Conservation (phyloP, 2,888 invertebrate genomes). For the Listrodromus nycthemerus region DNA sequence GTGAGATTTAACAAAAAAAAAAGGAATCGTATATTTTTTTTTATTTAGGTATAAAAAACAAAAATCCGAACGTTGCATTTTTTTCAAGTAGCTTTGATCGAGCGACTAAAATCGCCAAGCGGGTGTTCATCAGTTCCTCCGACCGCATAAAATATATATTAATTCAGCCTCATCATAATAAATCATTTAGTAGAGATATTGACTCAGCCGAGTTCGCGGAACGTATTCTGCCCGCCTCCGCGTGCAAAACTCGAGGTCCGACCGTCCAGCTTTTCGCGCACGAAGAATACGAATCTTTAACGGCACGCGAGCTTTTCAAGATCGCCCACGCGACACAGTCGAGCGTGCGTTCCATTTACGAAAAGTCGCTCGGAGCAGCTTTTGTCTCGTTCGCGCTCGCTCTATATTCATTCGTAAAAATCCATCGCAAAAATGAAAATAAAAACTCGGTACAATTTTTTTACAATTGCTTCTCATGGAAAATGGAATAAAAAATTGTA, state of each 20-base stretch:
- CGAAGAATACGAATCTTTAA: constrained; percentile 41
- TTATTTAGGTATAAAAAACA: too few relatives aligned
- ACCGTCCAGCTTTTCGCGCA: constrained; percentile 21
- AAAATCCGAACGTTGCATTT: neutral
- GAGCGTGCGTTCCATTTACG: constrained; percentile 2
- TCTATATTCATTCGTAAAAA: neutral
- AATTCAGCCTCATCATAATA: constrained; percentile 1
- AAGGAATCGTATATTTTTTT: too few relatives aligned
- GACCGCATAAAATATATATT: neutral
- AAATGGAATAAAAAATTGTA: too few relatives aligned
- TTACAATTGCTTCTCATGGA: too few relatives aligned
- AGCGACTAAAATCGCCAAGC: neutral
- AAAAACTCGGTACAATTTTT: too few relatives aligned
- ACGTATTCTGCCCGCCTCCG: constrained; percentile 15
- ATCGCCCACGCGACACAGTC: constrained; percentile 50
- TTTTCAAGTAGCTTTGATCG: neutral
- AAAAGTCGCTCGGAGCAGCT: neutral
- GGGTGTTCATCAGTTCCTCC: neutral
- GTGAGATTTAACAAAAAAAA: too few relatives aligned
- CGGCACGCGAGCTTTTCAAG: constrained; percentile 42
- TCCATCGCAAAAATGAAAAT: too few relatives aligned
- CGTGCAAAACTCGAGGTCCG: neutral
- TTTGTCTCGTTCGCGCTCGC: neutral
- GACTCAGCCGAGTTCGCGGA: constrained; percentile 40
- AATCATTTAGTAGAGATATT: constrained; percentile 25